Evolutionary conservation across 1,140 invertebrate species (phyloP), one percentile per base, ranked within the genome.

Genomic region (Plectrocnemia conspersa): DNA sequence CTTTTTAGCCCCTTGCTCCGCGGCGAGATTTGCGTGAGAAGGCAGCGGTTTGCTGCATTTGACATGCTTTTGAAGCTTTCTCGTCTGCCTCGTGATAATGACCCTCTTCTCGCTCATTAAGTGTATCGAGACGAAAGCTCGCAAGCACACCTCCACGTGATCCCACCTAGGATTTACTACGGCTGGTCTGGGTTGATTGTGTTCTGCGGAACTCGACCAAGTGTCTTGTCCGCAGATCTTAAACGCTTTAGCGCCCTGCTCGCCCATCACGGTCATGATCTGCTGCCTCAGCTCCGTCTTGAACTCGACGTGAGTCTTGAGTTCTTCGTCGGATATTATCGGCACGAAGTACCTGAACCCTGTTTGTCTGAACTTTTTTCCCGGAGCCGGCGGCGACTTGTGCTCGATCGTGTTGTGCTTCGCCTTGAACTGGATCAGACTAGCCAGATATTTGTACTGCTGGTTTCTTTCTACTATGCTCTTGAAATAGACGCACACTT

Each of bases 401-500:
- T 69, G 60, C 72, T 71, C 64, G 76, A 75, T 53, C 71, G 68
- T 15, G 27, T 24, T 46, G 1, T 52, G 38, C 41, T 45, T 62
- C 7, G 42, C 47, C 24, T 54, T 55, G 24, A 55, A 47, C 9
- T 53, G 56, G 21, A 62, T 62, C 24, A 62, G 23, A 19, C 29
- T 56, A 18, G 56, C 45, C 10, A 62, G 24, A 44, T 62, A 68
- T 60, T 27, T 70, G 66, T 46, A 78, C 64, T 60, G 75, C 71
- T 36, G 67, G 63, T 59, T 77, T 74, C 62, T 77, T 72, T 52
- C 68, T 50, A 75, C 73, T 22, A 79, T 61, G 40, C 67, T 70
- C 53, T 72, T 72, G 59, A 78, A 79, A 44, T 75, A 69, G 33
- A 65, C 60, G 61, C 76, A 77, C 2, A 79, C 66, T 7, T 63